Evolutionary conservation across 2,888 invertebrate species (phyloP).

Genomic region (Athalia rosae): DNA sequence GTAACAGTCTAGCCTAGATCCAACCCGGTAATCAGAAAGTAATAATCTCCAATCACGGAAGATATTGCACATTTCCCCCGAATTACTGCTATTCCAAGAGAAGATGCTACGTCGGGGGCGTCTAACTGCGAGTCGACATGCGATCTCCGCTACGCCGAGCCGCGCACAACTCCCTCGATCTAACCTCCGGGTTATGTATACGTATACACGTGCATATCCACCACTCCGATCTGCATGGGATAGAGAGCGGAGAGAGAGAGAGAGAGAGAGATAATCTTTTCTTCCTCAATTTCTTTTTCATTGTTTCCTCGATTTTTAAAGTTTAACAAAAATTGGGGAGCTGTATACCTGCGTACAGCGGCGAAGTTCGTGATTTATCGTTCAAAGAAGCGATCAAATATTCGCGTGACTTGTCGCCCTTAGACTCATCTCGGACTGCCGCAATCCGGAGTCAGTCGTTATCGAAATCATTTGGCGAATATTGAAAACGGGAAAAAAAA

Average conservation of each 20-base stretch:
- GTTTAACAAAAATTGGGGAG: conserved; percentile 6
- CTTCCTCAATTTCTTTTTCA: neutral
- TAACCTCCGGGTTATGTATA: conserved; percentile 25
- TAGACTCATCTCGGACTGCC: neutral
- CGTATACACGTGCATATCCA: neutral
- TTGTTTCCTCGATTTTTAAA: conserved; percentile 9
- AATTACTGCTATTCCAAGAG: conserved; percentile 70
- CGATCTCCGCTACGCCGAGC: conserved; percentile 65
- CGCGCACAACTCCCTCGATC: conserved; percentile 16
- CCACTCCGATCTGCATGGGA: too few relatives aligned
- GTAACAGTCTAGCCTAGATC: conserved; percentile 66
- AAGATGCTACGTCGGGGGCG: conserved; percentile 55
- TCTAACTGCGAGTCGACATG: conserved; percentile 71
- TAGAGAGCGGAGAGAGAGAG: too few relatives aligned
- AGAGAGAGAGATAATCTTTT: too few relatives aligned
- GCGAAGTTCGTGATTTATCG: conserved; percentile 9
- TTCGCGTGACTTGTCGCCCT: conserved; percentile 26
- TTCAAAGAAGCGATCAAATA: conserved; percentile 22
- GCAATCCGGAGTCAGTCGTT: neutral
- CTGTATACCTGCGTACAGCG: neutral
- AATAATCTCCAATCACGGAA: conserved; percentile 73
- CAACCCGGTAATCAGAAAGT: conserved; percentile 67
- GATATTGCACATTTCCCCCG: conserved; percentile 71
- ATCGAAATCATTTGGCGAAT: neutral
- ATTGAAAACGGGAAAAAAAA: too few relatives aligned